Conservation (phyloP, 1,140 invertebrate genomes). For the Goniozus legneri region DNA sequence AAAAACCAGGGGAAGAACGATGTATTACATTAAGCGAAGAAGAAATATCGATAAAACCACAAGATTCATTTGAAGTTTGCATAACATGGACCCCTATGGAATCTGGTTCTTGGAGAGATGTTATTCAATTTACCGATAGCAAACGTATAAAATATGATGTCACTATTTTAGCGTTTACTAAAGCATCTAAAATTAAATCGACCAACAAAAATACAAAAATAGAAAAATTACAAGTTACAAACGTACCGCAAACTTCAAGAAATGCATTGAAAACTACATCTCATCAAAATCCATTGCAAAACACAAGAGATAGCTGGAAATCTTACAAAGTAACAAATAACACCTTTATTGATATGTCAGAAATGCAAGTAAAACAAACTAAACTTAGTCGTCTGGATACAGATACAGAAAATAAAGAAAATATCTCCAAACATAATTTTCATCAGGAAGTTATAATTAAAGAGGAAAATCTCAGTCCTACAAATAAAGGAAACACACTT, state of each 20-base stretch:
- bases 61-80: conserved; percentile 51
- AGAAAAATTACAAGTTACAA: conserved; percentile 21
- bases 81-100: conserved; percentile 62
- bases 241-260: too few relatives aligned
- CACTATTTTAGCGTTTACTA: conserved; percentile 51
- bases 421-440: conserved; percentile 16
- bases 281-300: conserved; percentile 31
- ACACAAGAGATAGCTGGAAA: conserved; percentile 26
- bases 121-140: conserved; percentile 61
- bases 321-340: conserved; percentile 16
- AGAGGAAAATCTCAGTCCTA: too few relatives aligned
- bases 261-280: conserved; percentile 6
- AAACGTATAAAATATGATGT: conserved; percentile 65
- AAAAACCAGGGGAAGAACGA: conserved; percentile 57
- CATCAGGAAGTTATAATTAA: too few relatives aligned
- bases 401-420: conserved; percentile 25
- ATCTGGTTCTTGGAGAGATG: conserved; percentile 59
- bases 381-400: background rate
- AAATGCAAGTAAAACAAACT: conserved; percentile 1
- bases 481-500: background rate
- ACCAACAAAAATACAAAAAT: conserved; percentile 53
- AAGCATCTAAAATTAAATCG: conserved; percentile 15
- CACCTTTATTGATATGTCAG: background rate
- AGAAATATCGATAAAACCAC: conserved; percentile 49
- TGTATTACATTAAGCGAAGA: conserved; percentile 55